A percentile compares a stretch with the other conserved stretches of the same genome.
Conservation (phyloP, 2,888 invertebrate genomes). For the Drosophila testacea region DNA sequence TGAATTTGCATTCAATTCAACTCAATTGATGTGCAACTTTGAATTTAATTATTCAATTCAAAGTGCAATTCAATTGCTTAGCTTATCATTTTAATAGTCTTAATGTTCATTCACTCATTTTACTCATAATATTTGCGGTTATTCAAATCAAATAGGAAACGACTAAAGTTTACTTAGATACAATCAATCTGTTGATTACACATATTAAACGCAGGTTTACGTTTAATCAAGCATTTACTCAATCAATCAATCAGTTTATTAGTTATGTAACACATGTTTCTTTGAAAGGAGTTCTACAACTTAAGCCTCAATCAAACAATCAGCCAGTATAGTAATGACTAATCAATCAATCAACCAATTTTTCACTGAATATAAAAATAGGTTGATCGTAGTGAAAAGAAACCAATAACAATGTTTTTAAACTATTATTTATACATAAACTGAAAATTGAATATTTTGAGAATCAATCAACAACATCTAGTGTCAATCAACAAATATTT, state of each 20-base stretch:
- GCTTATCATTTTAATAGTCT: background rate
- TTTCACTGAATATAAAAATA: background rate
- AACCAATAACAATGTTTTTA: too few relatives aligned
- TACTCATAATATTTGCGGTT: background rate
- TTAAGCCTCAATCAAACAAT: background rate
- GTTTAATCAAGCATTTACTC: background rate
- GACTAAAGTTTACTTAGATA: background rate
- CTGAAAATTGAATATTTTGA: too few relatives aligned
- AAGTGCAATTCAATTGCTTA: constrained; percentile 1
- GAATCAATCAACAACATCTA: background rate
- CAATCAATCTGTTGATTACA: too few relatives aligned
- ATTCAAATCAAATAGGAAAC: background rate
- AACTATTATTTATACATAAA: too few relatives aligned
- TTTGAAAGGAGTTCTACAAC: too few relatives aligned
- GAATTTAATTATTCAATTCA: constrained; percentile 14
- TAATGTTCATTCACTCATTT: constrained; percentile 1
- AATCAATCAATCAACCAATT: background rate
- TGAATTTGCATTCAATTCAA: constrained; percentile 15
- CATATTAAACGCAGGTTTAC: background rate
- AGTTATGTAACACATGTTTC: too few relatives aligned
- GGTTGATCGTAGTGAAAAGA: background rate
- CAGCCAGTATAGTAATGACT: background rate
- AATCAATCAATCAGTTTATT: background rate
- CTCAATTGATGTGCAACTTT: constrained; percentile 1
- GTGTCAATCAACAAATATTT: background rate